Conservation (phyloP, 2,888 invertebrate genomes). For the Pyrgus malvae region DNA sequence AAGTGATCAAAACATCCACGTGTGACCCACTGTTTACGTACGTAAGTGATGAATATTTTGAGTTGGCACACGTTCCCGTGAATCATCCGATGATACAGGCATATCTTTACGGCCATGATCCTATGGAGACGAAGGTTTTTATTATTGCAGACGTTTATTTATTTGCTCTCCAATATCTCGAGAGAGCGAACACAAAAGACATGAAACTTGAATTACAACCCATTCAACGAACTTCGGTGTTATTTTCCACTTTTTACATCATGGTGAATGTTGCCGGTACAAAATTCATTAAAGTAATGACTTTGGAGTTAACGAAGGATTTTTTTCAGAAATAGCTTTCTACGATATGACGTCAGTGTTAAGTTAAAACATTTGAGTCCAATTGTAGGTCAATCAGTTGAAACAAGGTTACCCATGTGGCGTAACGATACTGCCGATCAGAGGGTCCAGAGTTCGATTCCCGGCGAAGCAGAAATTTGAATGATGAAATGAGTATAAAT, state of each 20-base stretch:
- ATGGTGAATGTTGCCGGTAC: not conserved
- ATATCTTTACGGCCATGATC: constrained; percentile 18
- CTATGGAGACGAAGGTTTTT: constrained; percentile 6
- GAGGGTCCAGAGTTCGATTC: too few relatives aligned
- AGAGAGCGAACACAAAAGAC: constrained; percentile 3
- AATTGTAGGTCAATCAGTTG: too few relatives aligned
- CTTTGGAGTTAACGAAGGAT: too few relatives aligned
- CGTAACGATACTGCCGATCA: too few relatives aligned
- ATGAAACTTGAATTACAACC: not conserved
- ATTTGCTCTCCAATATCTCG: too few relatives aligned
- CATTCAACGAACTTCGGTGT: not conserved
- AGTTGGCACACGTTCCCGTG: constrained; percentile 35
- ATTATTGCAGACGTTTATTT: not conserved
- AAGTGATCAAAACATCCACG: not conserved
- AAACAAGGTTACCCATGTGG: too few relatives aligned
- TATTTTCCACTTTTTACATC: not conserved
- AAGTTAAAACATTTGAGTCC: too few relatives aligned
- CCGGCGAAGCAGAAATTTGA: too few relatives aligned
- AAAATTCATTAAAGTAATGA: not conserved
- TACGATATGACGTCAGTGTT: too few relatives aligned
- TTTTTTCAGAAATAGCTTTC: too few relatives aligned
- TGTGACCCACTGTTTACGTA: not conserved
- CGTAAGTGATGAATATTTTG: constrained; percentile 24
- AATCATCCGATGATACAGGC: constrained; percentile 27
- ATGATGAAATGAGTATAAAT: too few relatives aligned